These are phyloP conservation scores for Lasioglossum zephyrum DNA, from an alignment of 2,888 invertebrate genomes.

Conservation along the genomic window DNA sequence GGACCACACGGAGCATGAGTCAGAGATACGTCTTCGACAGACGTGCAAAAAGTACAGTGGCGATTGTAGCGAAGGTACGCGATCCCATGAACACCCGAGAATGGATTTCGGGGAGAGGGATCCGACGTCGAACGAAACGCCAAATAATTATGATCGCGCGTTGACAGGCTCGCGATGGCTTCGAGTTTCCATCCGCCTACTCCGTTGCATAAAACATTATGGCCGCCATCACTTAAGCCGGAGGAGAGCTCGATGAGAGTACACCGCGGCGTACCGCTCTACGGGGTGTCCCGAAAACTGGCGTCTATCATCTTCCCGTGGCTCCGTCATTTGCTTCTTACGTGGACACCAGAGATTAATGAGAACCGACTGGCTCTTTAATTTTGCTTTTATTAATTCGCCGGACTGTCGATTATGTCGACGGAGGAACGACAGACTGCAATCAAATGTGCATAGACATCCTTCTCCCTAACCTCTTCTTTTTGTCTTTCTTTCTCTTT, in stretches of 20 bases:
- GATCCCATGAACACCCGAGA: neutral
- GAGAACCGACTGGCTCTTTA: constrained; percentile 71
- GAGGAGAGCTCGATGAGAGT: constrained; percentile 60
- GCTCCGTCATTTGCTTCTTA: constrained; percentile 69
- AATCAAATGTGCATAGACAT: constrained; percentile 54
- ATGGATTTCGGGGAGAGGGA: neutral
- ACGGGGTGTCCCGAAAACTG: constrained; percentile 77
- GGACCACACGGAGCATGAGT: neutral
- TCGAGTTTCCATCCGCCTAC: constrained; percentile 72
- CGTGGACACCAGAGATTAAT: constrained; percentile 68
- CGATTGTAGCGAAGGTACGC: neutral
- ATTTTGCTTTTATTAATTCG: constrained; percentile 73
- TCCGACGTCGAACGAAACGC: constrained; percentile 50
- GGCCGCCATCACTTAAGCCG: constrained; percentile 77
- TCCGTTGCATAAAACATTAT: constrained; percentile 79
- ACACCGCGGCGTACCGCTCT: constrained; percentile 58
- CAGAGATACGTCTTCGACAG: neutral
- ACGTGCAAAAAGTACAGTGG: neutral
- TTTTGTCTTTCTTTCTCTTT: neutral
- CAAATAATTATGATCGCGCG: constrained; percentile 77
- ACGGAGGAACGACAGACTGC: constrained; percentile 25
- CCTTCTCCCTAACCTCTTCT: neutral
- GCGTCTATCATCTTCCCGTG: constrained; percentile 68
- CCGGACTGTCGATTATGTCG: constrained; percentile 67
- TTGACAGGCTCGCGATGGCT: constrained; percentile 77